phyloP scores from a whole-genome alignment of 2,113 vertebrate species.

The Eulemur macaco region DNA sequence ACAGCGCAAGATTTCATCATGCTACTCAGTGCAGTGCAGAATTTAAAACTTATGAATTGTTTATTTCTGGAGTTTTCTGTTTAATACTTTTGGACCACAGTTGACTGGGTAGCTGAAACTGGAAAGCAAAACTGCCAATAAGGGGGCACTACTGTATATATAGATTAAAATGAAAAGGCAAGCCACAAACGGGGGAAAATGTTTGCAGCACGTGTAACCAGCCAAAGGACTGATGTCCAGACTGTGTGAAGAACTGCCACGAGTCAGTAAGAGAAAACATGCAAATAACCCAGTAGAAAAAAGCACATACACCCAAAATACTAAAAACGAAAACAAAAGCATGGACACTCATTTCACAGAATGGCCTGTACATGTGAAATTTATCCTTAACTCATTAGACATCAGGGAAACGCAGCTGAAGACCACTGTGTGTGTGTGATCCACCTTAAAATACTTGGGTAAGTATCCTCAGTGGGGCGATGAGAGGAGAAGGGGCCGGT shows the following conservation, averaged over 20 bases:
- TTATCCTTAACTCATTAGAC: neutral
- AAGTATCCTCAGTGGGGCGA: neutral
- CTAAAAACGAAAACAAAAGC: neutral
- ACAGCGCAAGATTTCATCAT: too few relatives aligned
- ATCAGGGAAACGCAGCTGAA: neutral
- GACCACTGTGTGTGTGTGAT: neutral
- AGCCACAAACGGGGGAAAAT: neutral
- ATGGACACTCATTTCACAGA: neutral
- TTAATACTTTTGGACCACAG: too few relatives aligned
- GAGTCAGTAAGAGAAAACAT: neutral
- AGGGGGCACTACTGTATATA: too few relatives aligned
- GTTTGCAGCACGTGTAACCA: neutral
- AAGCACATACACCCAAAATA: neutral
- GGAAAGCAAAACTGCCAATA: too few relatives aligned
- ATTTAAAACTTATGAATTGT: too few relatives aligned
- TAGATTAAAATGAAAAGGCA: neutral
- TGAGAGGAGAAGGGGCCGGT: neutral
- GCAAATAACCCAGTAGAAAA: neutral
- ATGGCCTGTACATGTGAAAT: neutral
- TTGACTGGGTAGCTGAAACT: too few relatives aligned
- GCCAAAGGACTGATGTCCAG: too few relatives aligned
- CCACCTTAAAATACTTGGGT: neutral
- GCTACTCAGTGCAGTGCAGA: too few relatives aligned
- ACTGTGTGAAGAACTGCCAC: too few relatives aligned
- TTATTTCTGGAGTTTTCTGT: too few relatives aligned